A percentile compares a stretch with the other conserved stretches of the same genome.
Evolutionary conservation across 2,113 vertebrate genomes (phyloP).

Genomic region (Melospiza melodia): DNA sequence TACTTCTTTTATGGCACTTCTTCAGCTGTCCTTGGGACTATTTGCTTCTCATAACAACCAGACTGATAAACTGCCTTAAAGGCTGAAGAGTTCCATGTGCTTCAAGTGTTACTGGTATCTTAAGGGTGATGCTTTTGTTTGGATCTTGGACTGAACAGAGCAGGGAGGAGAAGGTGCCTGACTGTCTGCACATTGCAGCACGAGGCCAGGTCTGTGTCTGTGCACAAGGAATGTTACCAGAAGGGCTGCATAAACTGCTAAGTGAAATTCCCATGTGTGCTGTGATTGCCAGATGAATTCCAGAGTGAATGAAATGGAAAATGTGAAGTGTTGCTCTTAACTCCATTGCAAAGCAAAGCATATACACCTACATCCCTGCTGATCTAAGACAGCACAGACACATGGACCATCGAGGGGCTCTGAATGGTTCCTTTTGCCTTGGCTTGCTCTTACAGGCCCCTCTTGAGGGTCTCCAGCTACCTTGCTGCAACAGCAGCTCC

Average conservation of each 20-base stretch:
- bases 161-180: neutral
- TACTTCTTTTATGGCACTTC: neutral
- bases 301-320: neutral
- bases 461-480: neutral
- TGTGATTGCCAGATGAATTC: neutral
- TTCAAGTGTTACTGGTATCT: neutral
- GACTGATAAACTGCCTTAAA: neutral
- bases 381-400: no score
- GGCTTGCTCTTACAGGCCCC: neutral
- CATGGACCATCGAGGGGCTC: neutral
- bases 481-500: neutral
- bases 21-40: neutral
- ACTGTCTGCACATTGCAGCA: neutral
- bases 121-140: neutral
- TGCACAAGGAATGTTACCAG: rapidly evolving
- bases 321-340: neutral
- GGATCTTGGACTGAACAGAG: neutral
- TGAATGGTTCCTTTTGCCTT: neutral
- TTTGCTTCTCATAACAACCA: neutral
- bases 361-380: neutral
- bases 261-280: rapidly evolving
- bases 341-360: neutral
- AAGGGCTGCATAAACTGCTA: neutral
- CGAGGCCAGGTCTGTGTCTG: neutral
- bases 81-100: neutral